Evolutionary conservation across 1,140 invertebrate genomes (phyloP).

Genomic region (Ptiloglossa arizonensis): DNA sequence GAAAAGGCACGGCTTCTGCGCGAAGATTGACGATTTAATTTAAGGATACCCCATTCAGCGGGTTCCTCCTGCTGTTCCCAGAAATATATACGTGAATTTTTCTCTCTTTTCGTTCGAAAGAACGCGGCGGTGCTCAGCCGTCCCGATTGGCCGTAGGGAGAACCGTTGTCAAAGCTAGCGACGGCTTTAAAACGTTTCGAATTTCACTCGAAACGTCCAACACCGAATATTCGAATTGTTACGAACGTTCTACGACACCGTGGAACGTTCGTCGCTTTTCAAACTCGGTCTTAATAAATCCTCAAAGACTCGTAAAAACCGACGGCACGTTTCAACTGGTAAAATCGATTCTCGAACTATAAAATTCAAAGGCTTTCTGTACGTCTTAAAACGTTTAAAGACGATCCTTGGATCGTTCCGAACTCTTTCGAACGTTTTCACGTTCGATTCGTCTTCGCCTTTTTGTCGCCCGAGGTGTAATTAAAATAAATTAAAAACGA

Average conservation of each 20-base stretch:
- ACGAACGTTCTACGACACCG: too few relatives aligned
- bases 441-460: too few relatives aligned
- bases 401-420: too few relatives aligned
- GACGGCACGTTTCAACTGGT: background rate
- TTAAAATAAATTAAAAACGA: too few relatives aligned
- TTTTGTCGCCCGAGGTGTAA: too few relatives aligned
- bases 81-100: slow-evolving; percentile 14
- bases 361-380: too few relatives aligned
- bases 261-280: too few relatives aligned
- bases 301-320: background rate
- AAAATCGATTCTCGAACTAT: background rate
- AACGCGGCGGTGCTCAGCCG: background rate
- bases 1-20: slow-evolving; percentile 12
- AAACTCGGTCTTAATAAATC: background rate
- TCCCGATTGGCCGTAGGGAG: background rate
- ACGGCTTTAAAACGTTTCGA: slow-evolving; percentile 12
- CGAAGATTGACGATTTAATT: slow-evolving; percentile 70
- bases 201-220: background rate
- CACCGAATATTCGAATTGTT: background rate
- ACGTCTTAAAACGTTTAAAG: too few relatives aligned
- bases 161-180: background rate
- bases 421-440: too few relatives aligned
- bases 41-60: slow-evolving; percentile 66
- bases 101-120: background rate
- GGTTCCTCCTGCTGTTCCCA: slow-evolving; percentile 42